These are phyloP conservation scores for Thumatha senex DNA, from an alignment of 2,888 invertebrate genomes.

Conservation along the genomic window DNA sequence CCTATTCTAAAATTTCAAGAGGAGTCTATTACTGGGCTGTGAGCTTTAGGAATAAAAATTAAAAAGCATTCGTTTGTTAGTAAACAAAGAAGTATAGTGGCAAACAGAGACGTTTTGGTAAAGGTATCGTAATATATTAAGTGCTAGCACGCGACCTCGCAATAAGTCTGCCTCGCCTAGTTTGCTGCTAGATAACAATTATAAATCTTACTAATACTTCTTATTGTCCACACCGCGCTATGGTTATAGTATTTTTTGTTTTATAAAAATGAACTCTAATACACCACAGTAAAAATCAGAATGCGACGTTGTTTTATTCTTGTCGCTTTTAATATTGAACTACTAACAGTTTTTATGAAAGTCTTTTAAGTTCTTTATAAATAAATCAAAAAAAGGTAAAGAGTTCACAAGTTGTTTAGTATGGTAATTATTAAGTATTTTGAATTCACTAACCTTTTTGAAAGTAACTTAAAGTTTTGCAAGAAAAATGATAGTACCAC, in stretches of 20 bases:
- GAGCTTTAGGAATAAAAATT: slow-evolving; percentile 38
- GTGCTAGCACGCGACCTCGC: slow-evolving; percentile 72
- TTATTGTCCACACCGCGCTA: slow-evolving; percentile 66
- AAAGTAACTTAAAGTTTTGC: not conserved
- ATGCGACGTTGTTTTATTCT: slow-evolving; percentile 1
- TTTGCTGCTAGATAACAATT: slow-evolving; percentile 72
- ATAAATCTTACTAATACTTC: slow-evolving; percentile 76
- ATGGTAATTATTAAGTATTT: not conserved
- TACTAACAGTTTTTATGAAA: slow-evolving; percentile 10
- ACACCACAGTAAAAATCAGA: slow-evolving; percentile 8
- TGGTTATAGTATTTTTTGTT: slow-evolving; percentile 39
- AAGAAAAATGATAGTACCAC: no score
- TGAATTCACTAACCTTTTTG: no score
- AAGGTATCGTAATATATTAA: slow-evolving; percentile 73
- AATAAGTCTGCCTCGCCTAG: slow-evolving; percentile 74
- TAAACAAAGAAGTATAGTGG: slow-evolving; percentile 66
- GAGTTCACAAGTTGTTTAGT: not conserved
- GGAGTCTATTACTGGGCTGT: slow-evolving; percentile 16
- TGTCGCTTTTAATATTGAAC: slow-evolving; percentile 11
- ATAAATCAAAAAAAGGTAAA: not conserved
- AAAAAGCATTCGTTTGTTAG: slow-evolving; percentile 57
- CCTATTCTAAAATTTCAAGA: slow-evolving; percentile 11
- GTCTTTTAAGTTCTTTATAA: slow-evolving; percentile 8
- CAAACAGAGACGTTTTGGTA: slow-evolving; percentile 74
- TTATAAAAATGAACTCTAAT: slow-evolving; percentile 27